Evolutionary conservation across 2,797 vertebrate species (phyloP).

Genomic region (Luscinia megarhynchos): DNA sequence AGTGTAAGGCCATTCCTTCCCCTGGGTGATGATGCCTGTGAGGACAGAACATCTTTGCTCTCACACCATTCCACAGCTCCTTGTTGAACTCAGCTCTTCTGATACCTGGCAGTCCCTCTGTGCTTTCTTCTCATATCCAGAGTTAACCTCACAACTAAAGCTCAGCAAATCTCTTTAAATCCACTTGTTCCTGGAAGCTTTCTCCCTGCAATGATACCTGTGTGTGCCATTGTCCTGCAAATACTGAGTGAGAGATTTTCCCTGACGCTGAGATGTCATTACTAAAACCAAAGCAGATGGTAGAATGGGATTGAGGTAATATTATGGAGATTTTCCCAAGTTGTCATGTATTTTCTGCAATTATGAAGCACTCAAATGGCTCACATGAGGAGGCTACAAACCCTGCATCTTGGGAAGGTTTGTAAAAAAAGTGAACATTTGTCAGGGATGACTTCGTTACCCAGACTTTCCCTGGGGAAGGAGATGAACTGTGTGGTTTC

Average conservation of each 20-base stretch:
- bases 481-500: neutral
- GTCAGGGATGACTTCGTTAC: neutral
- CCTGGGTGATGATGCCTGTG: neutral
- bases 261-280: neutral
- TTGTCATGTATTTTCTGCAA: neutral
- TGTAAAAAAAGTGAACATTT: neutral
- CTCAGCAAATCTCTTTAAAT: conserved; percentile 20
- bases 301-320: neutral
- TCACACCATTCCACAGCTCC: neutral
- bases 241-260: neutral
- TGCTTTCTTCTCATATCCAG: neutral
- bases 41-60: neutral
- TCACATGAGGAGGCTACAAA: neutral
- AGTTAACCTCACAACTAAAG: neutral
- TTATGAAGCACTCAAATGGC: neutral
- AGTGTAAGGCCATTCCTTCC: neutral
- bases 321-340: neutral
- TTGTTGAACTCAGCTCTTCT: neutral
- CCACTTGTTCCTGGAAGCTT: neutral
- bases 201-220: neutral
- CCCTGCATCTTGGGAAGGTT: neutral
- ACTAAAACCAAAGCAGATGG: conserved; percentile 30
- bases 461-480: neutral
- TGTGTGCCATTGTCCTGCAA: neutral
- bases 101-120: neutral